Percentiles rank a stretch among this genome's conserved stretches.
Conservation (phyloP, 2,888 invertebrate species). For the Brenthis ino region DNA sequence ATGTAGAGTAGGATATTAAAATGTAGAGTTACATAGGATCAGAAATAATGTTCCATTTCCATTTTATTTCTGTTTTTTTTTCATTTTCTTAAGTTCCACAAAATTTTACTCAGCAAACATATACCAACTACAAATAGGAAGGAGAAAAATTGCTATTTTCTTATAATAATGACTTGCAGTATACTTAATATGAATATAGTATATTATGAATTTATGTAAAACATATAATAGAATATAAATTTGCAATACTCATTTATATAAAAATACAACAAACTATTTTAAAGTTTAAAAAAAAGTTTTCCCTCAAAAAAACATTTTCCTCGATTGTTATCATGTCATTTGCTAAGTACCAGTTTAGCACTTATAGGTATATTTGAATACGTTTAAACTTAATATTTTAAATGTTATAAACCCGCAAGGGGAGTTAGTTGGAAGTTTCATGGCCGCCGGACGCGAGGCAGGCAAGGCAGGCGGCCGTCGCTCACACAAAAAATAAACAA, state of each 20-base stretch:
- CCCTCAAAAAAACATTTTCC: too few species aligned
- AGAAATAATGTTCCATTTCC: too few species aligned
- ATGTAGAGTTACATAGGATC: too few species aligned
- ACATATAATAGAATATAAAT: not conserved
- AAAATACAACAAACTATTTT: not conserved
- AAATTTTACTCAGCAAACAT: not conserved
- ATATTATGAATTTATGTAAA: not conserved
- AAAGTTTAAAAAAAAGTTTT: too few species aligned
- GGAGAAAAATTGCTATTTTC: slow-evolving; percentile 27
- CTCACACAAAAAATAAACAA: slow-evolving; percentile 74
- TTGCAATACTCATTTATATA: not conserved
- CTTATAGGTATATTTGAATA: slow-evolving; percentile 32
- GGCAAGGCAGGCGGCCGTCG: slow-evolving; percentile 71
- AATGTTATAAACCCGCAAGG: slow-evolving; percentile 46
- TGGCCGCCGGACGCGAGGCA: slow-evolving; percentile 71
- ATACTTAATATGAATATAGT: not conserved
- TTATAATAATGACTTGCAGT: slow-evolving; percentile 24
- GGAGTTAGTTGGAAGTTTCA: slow-evolving; percentile 66
- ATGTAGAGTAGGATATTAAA: too few species aligned
- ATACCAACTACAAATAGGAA: not conserved
- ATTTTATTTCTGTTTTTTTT: too few species aligned
- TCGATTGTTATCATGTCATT: not conserved
- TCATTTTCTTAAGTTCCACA: too few species aligned
- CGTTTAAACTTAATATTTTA: slow-evolving; percentile 33
- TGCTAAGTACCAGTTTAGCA: slow-evolving; percentile 20